Conservation (phyloP, 2,113 vertebrate genomes). For the Pontoporia blainvillei region DNA sequence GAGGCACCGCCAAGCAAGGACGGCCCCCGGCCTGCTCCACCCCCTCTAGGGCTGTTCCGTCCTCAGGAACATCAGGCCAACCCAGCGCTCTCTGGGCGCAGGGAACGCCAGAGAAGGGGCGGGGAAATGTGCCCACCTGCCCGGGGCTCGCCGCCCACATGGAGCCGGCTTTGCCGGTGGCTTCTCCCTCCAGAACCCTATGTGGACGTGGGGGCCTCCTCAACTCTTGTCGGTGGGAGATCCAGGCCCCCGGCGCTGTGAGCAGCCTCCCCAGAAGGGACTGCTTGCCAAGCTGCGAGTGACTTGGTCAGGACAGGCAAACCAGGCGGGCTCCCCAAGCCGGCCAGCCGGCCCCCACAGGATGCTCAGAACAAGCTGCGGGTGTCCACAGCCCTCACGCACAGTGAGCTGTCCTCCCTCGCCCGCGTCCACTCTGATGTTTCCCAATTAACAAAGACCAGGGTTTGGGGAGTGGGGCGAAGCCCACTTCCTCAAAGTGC, state of each 20-base stretch:
- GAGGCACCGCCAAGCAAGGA: fast-evolving
- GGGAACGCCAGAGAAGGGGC: background rate
- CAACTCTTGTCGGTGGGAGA: background rate
- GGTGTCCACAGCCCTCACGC: too few species aligned
- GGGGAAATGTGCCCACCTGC: background rate
- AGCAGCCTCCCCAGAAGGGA: background rate
- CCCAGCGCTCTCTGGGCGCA: background rate
- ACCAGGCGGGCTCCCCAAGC: background rate
- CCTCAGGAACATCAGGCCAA: background rate
- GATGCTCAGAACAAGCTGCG: background rate
- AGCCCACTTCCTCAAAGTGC: background rate
- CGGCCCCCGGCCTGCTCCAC: background rate
- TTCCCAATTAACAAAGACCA: background rate
- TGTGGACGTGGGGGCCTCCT: background rate
- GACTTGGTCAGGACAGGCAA: background rate
- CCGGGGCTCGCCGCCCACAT: background rate
- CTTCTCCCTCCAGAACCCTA: background rate
- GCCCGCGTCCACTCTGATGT: fast-evolving
- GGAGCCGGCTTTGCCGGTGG: fast-evolving
- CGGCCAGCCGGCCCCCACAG: fast-evolving
- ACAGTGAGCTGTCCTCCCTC: fast-evolving
- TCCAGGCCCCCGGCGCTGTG: background rate
- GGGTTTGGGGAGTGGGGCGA: background rate
- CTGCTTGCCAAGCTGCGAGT: fast-evolving
- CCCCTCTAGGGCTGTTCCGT: background rate